These are phyloP conservation scores for Catharus minimus DNA, from an alignment of 2,113 vertebrate species.

Conservation along the genomic window DNA sequence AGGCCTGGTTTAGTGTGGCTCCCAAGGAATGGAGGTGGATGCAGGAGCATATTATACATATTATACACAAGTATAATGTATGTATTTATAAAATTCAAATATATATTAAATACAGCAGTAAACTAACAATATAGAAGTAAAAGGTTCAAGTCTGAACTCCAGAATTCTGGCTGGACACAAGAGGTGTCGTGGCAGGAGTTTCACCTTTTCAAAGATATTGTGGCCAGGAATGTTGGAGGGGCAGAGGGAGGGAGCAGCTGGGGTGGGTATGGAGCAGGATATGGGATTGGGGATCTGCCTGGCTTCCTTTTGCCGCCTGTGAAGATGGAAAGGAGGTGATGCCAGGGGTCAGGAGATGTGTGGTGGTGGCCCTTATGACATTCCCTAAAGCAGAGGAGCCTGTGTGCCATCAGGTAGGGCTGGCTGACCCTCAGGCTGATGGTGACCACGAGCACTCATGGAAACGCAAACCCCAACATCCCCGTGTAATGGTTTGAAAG, in stretches of 20 bases:
- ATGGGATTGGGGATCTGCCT: fast-evolving
- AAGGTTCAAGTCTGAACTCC: background rate
- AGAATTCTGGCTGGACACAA: background rate
- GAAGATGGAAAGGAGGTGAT: background rate
- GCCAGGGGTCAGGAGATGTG: fast-evolving
- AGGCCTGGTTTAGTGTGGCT: background rate
- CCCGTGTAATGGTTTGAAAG: too few relatives aligned
- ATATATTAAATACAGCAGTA: too few relatives aligned
- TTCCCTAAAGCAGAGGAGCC: background rate
- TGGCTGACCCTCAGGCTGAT: background rate
- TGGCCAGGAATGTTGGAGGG: fast-evolving
- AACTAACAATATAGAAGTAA: too few relatives aligned
- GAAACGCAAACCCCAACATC: background rate
- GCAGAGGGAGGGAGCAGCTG: background rate
- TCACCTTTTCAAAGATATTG: fast-evolving
- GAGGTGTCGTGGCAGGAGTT: fast-evolving
- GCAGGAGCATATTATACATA: background rate
- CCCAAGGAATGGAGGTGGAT: background rate
- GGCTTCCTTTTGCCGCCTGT: background rate
- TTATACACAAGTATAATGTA: too few relatives aligned
- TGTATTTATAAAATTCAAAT: too few relatives aligned
- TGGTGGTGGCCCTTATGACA: fast-evolving
- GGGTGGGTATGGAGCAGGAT: background rate
- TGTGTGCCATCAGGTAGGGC: fast-evolving
- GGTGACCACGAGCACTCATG: fast-evolving